phyloP scores from a whole-genome alignment of 2,797 vertebrate genomes.

The Sphenodon punctatus region DNA sequence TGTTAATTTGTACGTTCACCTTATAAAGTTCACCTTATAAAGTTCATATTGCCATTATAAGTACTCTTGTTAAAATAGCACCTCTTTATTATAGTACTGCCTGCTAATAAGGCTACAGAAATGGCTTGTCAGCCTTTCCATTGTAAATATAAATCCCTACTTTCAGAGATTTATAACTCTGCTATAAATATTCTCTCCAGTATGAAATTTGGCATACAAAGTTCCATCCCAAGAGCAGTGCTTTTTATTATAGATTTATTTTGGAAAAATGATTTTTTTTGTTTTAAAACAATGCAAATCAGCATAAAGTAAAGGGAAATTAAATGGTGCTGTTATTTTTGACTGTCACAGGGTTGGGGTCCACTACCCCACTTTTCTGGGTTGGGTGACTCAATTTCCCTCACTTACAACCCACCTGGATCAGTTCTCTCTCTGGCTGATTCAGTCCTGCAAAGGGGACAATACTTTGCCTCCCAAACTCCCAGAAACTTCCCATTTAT shows the following conservation, averaged over 20 bases:
- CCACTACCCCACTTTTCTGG: no score
- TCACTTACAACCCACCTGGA: no score
- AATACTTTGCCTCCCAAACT: no score
- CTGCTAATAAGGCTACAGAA: neutral
- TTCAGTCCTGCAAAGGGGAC: no score
- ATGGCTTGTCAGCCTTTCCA: constrained; percentile 6
- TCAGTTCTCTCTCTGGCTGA: no score
- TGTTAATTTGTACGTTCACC: constrained; percentile 30
- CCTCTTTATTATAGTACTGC: constrained; percentile 28
- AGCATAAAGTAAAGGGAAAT: neutral
- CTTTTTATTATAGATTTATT: neutral
- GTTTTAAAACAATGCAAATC: neutral
- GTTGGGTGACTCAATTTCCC: no score
- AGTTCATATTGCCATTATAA: constrained; percentile 36
- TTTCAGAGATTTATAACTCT: constrained; percentile 17
- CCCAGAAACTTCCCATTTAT: no score
- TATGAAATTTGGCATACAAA: neutral
- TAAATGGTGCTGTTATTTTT: neutral
- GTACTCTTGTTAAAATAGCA: constrained; percentile 35
- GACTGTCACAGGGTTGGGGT: no score
- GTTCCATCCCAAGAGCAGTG: neutral
- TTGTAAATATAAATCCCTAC: constrained; percentile 28
- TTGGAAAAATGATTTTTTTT: neutral
- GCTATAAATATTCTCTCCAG: constrained; percentile 15
- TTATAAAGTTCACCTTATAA: constrained; percentile 47